Conservation (phyloP, 2,888 invertebrate genomes). For the Eumacrocentrus americanus region DNA sequence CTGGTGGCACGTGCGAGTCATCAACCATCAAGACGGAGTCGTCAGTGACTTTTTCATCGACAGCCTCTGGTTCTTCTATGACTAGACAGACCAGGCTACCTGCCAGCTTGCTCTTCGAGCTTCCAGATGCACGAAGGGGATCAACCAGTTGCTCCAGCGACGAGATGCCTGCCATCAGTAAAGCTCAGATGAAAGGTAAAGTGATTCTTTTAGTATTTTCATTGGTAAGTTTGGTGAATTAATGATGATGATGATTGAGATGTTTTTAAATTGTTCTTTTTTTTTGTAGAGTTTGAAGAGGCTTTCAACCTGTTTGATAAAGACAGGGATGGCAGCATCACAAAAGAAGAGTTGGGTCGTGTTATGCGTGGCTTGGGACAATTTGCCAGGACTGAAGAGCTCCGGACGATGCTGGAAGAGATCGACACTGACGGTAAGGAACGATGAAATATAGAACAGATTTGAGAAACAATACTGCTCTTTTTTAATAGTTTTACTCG, state of each 20-base stretch:
- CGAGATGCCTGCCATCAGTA: constrained; percentile 64
- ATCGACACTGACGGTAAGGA: constrained; percentile 78
- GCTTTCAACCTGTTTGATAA: constrained; percentile 88
- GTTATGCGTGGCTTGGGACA: constrained; percentile 87
- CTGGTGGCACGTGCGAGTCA: constrained; percentile 35
- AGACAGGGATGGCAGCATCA: constrained; percentile 86
- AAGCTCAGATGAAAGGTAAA: constrained; percentile 83
- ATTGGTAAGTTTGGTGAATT: background rate
- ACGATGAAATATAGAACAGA: no score
- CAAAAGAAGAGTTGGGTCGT: constrained; percentile 83
- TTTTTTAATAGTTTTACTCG: no score
- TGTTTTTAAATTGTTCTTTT: constrained; percentile 1
- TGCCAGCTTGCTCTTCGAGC: constrained; percentile 46
- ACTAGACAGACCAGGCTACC: constrained; percentile 35
- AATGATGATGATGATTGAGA: background rate
- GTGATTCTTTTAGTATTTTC: constrained; percentile 5
- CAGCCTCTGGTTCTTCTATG: constrained; percentile 36
- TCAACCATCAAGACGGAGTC: constrained; percentile 27
- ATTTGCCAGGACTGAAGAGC: constrained; percentile 84
- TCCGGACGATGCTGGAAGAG: constrained; percentile 85
- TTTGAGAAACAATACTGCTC: no score
- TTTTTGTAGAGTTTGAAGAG: constrained; percentile 76
- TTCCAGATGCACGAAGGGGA: constrained; percentile 49
- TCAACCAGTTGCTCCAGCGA: constrained; percentile 41
- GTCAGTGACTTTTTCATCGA: constrained; percentile 26